Percentiles rank a stretch among this genome's conserved stretches.
Conservation (phyloP, 1,140 invertebrate genomes). For the Papilio aristodemus region DNA sequence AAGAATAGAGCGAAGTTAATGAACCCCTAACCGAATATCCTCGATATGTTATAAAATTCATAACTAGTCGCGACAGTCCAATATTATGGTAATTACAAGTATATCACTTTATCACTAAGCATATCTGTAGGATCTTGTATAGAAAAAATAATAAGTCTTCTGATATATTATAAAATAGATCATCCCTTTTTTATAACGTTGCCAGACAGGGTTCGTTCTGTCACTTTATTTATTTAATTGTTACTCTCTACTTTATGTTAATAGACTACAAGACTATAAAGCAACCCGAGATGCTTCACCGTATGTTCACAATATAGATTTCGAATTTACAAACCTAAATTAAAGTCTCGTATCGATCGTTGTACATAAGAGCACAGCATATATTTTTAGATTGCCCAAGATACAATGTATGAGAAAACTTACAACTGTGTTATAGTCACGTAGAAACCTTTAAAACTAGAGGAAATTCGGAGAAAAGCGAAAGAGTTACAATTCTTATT, state of each 20-base stretch:
- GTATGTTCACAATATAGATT: not conserved
- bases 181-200: no score
- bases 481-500: conserved; percentile 30
- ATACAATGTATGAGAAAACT: conserved; percentile 28
- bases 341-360: not conserved
- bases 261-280: conserved; percentile 1
- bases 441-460: conserved; percentile 33
- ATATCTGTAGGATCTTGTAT: no score
- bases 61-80: no score
- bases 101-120: no score
- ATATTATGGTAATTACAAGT: no score
- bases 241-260: not conserved
- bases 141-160: not conserved
- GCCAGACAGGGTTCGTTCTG: not conserved
- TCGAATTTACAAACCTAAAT: not conserved
- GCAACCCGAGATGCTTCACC: not conserved
- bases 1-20: not conserved
- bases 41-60: no score
- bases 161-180: no score
- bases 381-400: conserved; percentile 29
- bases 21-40: not conserved
- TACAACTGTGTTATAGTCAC: conserved; percentile 29
- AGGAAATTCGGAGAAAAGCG: conserved; percentile 28
- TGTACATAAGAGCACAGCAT: not conserved
- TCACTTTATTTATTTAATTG: not conserved